These are phyloP conservation scores for Menidia menidia DNA, from an alignment of 2,797 vertebrate species.

Conservation along the genomic window DNA sequence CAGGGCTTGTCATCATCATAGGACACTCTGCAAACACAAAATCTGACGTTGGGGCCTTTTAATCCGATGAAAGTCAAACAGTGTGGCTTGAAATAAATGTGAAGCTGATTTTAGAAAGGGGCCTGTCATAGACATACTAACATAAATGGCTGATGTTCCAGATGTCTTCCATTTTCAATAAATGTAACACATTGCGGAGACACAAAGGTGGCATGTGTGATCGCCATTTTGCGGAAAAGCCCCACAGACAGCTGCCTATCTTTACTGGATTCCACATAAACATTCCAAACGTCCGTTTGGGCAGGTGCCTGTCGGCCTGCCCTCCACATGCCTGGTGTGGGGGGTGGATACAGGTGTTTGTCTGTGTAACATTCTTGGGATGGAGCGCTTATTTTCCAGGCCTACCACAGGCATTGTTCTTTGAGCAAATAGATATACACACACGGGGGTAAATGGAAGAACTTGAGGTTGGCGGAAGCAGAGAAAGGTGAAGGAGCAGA, in stretches of 20 bases:
- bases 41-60: not conserved
- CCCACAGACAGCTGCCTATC: slow-evolving; percentile 62
- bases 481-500: slow-evolving; percentile 26
- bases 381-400: slow-evolving; percentile 55
- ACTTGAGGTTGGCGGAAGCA: slow-evolving; percentile 19
- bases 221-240: slow-evolving; percentile 30
- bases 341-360: slow-evolving; percentile 60
- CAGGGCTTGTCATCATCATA: not conserved
- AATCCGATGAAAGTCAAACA: not conserved
- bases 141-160: not conserved
- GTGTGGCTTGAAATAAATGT: not conserved
- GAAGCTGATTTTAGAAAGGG: not conserved
- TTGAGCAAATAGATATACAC: slow-evolving; percentile 6
- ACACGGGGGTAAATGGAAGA: slow-evolving; percentile 21
- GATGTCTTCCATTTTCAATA: slow-evolving; percentile 3
- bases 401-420: slow-evolving; percentile 36
- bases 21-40: not conserved
- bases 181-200: slow-evolving; percentile 14
- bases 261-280: slow-evolving; percentile 71
- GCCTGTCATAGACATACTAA: not conserved
- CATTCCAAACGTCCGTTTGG: slow-evolving; percentile 43
- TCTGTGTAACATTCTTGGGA: slow-evolving; percentile 60
- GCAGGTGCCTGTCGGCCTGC: slow-evolving; percentile 34
- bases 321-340: slow-evolving; percentile 46
- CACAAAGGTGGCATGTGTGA: slow-evolving; percentile 23